A percentile compares a stretch with the other conserved stretches of the same genome.
phyloP scores from a whole-genome alignment of 2,888 invertebrate genomes.

The Lissocephala sabroskyi region DNA sequence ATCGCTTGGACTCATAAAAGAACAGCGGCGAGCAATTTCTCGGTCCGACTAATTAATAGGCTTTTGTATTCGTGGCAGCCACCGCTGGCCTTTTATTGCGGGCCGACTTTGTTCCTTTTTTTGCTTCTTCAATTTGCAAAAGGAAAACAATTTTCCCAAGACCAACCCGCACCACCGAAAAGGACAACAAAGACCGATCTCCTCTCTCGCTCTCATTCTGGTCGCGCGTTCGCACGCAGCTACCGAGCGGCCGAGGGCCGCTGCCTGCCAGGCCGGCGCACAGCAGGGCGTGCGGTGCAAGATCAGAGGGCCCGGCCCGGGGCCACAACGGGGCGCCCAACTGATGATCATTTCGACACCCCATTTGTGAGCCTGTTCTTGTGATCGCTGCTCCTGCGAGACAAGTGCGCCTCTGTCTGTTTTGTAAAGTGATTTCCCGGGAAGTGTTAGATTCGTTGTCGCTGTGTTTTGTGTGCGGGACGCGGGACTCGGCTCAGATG shows the following conservation, averaged over 20 bases:
- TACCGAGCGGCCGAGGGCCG: background rate
- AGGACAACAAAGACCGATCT: background rate
- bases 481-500: too few relatives aligned
- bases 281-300: constrained; percentile 48
- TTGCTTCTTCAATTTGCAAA: too few relatives aligned
- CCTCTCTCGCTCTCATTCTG: constrained; percentile 15
- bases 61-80: too few relatives aligned
- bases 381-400: background rate
- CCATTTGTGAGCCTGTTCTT: constrained; percentile 44
- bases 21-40: too few relatives aligned
- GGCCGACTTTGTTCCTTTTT: too few relatives aligned
- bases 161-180: too few relatives aligned
- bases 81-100: too few relatives aligned
- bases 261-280: too few relatives aligned
- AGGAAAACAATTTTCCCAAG: too few relatives aligned
- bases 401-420: background rate
- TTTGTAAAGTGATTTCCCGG: constrained; percentile 5
- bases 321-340: constrained; percentile 53
- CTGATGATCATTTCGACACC: constrained; percentile 67
- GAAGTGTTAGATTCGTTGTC: constrained; percentile 2
- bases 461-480: constrained; percentile 2
- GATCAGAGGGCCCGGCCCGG: constrained; percentile 42
- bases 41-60: too few relatives aligned
- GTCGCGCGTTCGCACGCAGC: constrained; percentile 10
- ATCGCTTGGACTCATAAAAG: too few relatives aligned